phyloP scores from a whole-genome alignment of 2,113 vertebrate genomes.

The Muntiacus muntjak region DNA sequence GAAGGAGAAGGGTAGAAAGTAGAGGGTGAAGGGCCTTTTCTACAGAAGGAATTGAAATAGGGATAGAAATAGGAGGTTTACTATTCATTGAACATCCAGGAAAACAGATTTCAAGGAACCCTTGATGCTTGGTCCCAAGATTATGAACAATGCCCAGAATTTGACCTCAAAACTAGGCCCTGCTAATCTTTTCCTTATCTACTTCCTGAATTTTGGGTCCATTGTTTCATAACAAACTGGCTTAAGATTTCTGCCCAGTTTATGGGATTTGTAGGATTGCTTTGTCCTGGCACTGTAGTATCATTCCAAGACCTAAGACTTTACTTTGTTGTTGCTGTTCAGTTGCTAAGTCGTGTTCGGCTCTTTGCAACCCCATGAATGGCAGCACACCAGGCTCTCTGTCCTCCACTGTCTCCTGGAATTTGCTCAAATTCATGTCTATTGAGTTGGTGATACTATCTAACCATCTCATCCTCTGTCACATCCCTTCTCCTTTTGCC shows the following conservation, averaged over 20 bases:
- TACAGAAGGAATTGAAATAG: neutral
- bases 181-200: neutral
- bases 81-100: neutral
- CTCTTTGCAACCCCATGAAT: neutral
- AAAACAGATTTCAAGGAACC: neutral
- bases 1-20: neutral
- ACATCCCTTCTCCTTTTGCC: neutral
- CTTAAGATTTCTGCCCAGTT: neutral
- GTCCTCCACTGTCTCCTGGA: neutral
- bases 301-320: neutral
- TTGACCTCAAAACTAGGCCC: neutral
- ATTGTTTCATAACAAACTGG: neutral
- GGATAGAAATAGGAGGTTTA: neutral
- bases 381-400: neutral
- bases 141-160: neutral
- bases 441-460: neutral
- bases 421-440: neutral
- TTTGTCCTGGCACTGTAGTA: neutral
- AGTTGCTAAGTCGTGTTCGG: neutral
- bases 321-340: neutral
- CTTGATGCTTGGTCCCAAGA: neutral
- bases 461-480: neutral
- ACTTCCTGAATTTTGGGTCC: neutral
- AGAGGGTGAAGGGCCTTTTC: neutral
- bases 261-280: neutral